phyloP scores from a whole-genome alignment of 2,888 invertebrate species.

The Trissoscelio sp. region DNA sequence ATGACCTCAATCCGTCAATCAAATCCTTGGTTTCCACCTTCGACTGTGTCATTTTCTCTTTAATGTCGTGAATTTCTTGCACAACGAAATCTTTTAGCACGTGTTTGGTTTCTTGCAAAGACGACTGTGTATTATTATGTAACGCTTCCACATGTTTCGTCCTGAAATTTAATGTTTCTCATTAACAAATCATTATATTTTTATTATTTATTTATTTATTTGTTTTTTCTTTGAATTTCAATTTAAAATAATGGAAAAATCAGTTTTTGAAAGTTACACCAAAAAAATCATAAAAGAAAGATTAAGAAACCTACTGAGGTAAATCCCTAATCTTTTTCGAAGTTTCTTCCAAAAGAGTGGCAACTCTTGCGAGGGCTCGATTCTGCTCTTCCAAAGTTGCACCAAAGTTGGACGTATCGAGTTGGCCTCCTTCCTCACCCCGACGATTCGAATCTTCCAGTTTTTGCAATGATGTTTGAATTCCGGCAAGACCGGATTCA shows the following conservation, averaged over 20 bases:
- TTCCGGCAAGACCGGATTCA: constrained; percentile 70
- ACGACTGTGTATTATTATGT: constrained; percentile 87
- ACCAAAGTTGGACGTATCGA: constrained; percentile 55
- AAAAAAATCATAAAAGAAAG: too few species aligned
- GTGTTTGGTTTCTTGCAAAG: constrained; percentile 85
- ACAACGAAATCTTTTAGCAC: constrained; percentile 81
- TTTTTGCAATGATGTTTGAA: constrained; percentile 73
- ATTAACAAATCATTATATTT: too few species aligned
- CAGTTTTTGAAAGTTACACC: too few species aligned
- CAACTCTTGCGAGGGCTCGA: constrained; percentile 73
- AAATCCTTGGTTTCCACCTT: constrained; percentile 86
- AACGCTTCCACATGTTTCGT: constrained; percentile 84
- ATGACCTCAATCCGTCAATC: constrained; percentile 85
- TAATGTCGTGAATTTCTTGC: constrained; percentile 84
- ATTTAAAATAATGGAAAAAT: not conserved
- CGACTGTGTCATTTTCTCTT: constrained; percentile 85
- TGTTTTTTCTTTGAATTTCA: not conserved
- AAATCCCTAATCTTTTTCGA: constrained; percentile 75
- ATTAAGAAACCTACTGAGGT: too few species aligned
- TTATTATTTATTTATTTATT: too few species aligned
- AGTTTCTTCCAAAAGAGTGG: constrained; percentile 76
- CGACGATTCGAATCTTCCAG: constrained; percentile 72
- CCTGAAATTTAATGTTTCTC: constrained; percentile 68
- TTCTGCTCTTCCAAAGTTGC: constrained; percentile 74
- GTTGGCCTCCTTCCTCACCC: constrained; percentile 58